Evolutionary conservation across 2,888 invertebrate species (phyloP).

Genomic region (Invenusta paracnida): DNA sequence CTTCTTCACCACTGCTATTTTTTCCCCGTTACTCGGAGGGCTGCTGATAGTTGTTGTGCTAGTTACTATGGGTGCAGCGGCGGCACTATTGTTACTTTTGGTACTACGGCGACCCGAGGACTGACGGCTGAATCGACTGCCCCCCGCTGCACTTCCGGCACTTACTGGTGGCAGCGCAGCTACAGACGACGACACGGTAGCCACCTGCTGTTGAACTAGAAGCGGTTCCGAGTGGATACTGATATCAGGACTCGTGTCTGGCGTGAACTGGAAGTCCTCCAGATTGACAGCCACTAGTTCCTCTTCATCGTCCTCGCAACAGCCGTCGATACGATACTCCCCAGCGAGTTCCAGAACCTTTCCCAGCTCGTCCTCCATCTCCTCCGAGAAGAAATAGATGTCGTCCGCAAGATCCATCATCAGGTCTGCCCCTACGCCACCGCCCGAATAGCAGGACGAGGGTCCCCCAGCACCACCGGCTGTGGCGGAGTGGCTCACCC

Average conservation of each 20-base stretch:
- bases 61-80: not conserved
- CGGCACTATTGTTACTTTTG: not conserved
- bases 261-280: not conserved
- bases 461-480: not conserved
- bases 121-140: too few species aligned
- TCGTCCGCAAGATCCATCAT: slow-evolving; percentile 35
- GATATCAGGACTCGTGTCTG: slow-evolving; percentile 7
- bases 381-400: slow-evolving; percentile 39
- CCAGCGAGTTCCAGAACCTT: slow-evolving; percentile 15
- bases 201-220: not conserved
- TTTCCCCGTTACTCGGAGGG: not conserved
- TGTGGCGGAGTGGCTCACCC: not conserved
- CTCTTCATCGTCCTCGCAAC: not conserved
- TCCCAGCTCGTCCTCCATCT: slow-evolving; percentile 31
- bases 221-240: slow-evolving; percentile 14
- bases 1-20: not conserved
- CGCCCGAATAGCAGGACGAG: not conserved
- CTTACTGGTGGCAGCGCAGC: not conserved
- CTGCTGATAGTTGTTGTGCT: not conserved
- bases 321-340: not conserved
- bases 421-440: not conserved
- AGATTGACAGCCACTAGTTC: not conserved
- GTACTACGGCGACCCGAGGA: too few species aligned
- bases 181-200: not conserved
- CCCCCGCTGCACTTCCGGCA: not conserved